Evolutionary conservation across 2,888 invertebrate species (phyloP), one percentile per base, ranked within the genome.

Genomic region (Furcula furcula): DNA sequence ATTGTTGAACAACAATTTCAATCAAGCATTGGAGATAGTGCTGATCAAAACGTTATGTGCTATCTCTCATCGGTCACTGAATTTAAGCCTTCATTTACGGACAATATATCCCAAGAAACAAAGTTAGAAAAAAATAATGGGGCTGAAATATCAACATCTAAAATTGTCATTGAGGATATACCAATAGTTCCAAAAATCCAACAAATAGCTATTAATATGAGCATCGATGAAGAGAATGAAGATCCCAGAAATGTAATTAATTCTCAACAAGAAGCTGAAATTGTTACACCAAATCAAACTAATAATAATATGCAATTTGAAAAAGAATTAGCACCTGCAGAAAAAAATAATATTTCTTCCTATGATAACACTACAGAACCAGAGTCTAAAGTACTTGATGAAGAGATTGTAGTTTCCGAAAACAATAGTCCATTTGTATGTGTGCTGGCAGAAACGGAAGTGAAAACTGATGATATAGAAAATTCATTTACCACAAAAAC

Each of bases 351-450:
- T 31, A 21, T 35, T n/a, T 16, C 16, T 14, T 34, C 40, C 12
- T 31, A 35, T 7, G 38, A 29, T 3, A 28, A 22, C 27, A 1
- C 10, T n/a, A 27, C 9, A 33, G 30, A 6, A 13, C 7, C 9
- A 29, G 41, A 34, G 9, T 16, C 26, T 11, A 33, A 39, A 30
- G 34, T 20, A n/a, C 7, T 34, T 34, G 67, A 66, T 34, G 74
- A 74, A 41, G 77, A 78, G 63, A 48, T 76, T 3, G 35, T 70
- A 22, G 31, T 65, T 14, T 80, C 80, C 21, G 71, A 64, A 59
- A 73, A 65, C 39, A 75, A 71, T 32, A 80, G 79, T 31, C 76
- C 79, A 6, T 79, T 68, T 58, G 67, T 78, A 20, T 75, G 68
- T 13, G 60, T 82, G 4, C 53, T 58, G 31, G 56, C 55, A 36